A percentile compares a stretch with the other conserved stretches of the same genome.
phyloP scores from a whole-genome alignment of 92 coral and sea anemone species.

The Porites rus region DNA sequence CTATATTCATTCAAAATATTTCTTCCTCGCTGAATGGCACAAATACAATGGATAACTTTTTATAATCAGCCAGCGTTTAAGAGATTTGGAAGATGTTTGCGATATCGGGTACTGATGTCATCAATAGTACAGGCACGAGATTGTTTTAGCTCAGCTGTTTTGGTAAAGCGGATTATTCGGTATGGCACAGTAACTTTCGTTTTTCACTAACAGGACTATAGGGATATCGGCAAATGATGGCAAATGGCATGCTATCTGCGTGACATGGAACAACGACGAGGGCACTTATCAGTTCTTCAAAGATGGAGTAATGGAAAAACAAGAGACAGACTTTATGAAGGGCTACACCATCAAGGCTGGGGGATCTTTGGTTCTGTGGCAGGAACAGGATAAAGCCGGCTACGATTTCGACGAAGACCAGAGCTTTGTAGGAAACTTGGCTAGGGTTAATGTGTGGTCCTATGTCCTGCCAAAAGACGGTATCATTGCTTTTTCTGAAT shows the following conservation, averaged over 20 bases:
- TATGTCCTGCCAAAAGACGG: constrained; percentile 60
- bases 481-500: constrained; percentile 61
- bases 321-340: constrained; percentile 54
- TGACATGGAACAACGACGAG: constrained; percentile 79
- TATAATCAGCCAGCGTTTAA: no score
- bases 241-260: constrained; percentile 89
- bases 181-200: not conserved
- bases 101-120: no score
- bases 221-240: constrained; percentile 83
- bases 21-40: no score
- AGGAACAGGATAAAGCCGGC: constrained; percentile 83
- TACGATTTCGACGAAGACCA: constrained; percentile 74
- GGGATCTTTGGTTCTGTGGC: constrained; percentile 85
- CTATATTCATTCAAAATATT: no score
- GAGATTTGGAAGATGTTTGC: no score
- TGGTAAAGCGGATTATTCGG: no score
- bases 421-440: constrained; percentile 81
- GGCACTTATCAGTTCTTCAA: constrained; percentile 84
- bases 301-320: constrained; percentile 55
- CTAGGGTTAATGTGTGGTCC: constrained; percentile 81
- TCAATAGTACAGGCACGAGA: no score
- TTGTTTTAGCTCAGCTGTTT: no score
- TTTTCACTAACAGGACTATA: not conserved
- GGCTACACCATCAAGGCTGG: constrained; percentile 76
- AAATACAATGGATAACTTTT: no score